phyloP scores from a whole-genome alignment of 2,888 invertebrate genomes.

The Dastarcus helophoroides region DNA sequence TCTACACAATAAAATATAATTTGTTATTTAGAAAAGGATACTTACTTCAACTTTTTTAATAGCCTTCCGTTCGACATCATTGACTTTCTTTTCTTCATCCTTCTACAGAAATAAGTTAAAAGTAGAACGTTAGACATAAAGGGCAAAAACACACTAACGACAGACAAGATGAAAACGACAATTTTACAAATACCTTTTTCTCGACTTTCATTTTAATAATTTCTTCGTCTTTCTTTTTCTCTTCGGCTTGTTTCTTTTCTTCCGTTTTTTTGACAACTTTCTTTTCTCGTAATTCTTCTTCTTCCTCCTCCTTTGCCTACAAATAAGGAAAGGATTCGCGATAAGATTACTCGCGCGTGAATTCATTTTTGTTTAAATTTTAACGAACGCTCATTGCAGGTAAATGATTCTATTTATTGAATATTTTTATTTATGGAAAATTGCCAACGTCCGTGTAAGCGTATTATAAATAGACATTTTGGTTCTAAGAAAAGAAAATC shows the following conservation, averaged over 20 bases:
- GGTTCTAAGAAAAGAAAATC: no score
- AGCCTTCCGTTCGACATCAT: slow-evolving; percentile 30
- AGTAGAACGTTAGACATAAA: slow-evolving; percentile 12
- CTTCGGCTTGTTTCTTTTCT: slow-evolving; percentile 31
- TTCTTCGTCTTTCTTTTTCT: slow-evolving; percentile 27
- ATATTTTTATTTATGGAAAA: no score
- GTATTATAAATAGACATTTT: no score
- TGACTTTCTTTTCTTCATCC: slow-evolving; percentile 31
- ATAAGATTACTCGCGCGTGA: no score
- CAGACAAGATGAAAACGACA: slow-evolving; percentile 4
- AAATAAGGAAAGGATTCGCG: no score
- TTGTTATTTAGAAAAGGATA: slow-evolving; percentile 10
- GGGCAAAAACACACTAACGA: slow-evolving; percentile 6
- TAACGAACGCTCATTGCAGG: no score
- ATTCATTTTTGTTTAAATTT: no score
- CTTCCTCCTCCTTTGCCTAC: slow-evolving; percentile 25
- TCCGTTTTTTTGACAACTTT: slow-evolving; percentile 25
- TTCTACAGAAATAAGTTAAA: slow-evolving; percentile 15
- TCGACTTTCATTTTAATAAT: slow-evolving; percentile 32
- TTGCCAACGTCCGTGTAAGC: no score
- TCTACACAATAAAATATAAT: slow-evolving; percentile 13
- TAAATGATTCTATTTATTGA: no score
- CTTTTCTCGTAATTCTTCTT: slow-evolving; percentile 28
- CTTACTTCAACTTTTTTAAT: slow-evolving; percentile 28
- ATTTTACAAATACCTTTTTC: slow-evolving; percentile 19